Percentiles rank a stretch among this genome's conserved stretches.
These are phyloP conservation scores for Lymantria dispar DNA, from an alignment of 2,888 invertebrate genomes.

Conservation along the genomic window DNA sequence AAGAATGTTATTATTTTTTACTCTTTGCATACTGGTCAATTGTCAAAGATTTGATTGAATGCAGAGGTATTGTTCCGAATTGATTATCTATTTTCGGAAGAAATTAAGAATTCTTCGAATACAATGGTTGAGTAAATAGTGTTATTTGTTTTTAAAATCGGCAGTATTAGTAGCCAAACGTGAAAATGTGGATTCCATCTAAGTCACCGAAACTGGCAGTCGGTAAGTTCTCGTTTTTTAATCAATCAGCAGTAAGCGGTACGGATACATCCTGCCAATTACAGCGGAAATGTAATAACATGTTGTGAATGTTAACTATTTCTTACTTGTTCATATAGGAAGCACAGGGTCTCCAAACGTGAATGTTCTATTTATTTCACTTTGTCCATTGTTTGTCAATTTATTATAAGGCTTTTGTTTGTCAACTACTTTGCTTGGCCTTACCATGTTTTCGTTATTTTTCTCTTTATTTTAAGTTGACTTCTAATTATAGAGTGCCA, in stretches of 20 bases:
- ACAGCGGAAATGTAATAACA: constrained; percentile 73
- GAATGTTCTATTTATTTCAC: not conserved
- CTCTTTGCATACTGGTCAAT: constrained; percentile 1
- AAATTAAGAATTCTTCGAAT: constrained; percentile 30
- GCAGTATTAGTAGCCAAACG: constrained; percentile 10
- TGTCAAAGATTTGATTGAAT: constrained; percentile 35
- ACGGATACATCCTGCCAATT: constrained; percentile 62
- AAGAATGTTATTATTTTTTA: not conserved
- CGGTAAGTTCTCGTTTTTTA: constrained; percentile 80
- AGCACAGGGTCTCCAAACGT: not conserved
- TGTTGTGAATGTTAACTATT: constrained; percentile 68
- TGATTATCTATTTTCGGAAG: constrained; percentile 39
- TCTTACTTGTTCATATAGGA: constrained; percentile 1
- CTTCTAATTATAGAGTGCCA: too few relatives aligned
- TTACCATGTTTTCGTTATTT: not conserved
- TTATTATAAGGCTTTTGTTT: not conserved
- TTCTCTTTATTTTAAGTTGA: too few relatives aligned
- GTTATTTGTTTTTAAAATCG: constrained; percentile 3
- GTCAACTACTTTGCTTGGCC: not conserved
- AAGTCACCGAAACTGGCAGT: constrained; percentile 89
- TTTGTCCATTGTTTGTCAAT: not conserved
- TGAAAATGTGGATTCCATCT: constrained; percentile 87
- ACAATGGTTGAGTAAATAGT: constrained; percentile 33
- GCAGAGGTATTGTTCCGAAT: constrained; percentile 33
- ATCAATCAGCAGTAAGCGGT: constrained; percentile 53